Conservation (phyloP, 2,113 vertebrate species). For the Leptosomus discolor region DNA sequence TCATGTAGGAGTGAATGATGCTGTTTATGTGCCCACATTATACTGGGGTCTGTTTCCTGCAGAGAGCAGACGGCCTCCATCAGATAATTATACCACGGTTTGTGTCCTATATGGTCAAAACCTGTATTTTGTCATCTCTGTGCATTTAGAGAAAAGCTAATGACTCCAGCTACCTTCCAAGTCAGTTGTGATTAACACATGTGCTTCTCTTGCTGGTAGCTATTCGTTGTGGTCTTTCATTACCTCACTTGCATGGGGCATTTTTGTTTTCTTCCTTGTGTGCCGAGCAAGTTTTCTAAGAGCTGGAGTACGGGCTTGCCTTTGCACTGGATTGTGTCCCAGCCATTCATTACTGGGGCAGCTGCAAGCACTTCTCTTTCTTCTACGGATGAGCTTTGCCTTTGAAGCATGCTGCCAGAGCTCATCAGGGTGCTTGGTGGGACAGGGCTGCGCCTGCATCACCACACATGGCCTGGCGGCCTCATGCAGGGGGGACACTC, state of each 20-base stretch:
- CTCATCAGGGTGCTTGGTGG: rapidly evolving
- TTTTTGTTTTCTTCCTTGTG: background rate
- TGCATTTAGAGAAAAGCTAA: background rate
- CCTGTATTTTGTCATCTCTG: background rate
- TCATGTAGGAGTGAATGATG: background rate
- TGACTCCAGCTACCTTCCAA: background rate
- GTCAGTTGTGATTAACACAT: background rate
- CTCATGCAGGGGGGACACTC: background rate
- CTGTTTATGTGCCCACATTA: background rate
- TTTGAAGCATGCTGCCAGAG: background rate
- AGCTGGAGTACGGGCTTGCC: background rate
- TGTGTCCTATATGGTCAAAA: background rate
- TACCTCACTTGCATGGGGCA: background rate
- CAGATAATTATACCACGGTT: background rate
- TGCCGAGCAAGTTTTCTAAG: background rate
- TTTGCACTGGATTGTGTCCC: background rate
- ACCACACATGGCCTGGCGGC: rapidly evolving
- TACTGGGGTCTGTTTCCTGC: background rate
- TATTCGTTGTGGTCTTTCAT: background rate
- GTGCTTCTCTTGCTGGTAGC: background rate
- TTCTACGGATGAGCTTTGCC: background rate
- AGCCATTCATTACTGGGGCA: background rate
- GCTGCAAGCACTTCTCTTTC: slow-evolving; percentile 26
- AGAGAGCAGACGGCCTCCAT: background rate
- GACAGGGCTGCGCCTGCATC: background rate